Base-by-base conservation (phyloP, 2,888 invertebrate species). In the Theristus sp. region DNA sequence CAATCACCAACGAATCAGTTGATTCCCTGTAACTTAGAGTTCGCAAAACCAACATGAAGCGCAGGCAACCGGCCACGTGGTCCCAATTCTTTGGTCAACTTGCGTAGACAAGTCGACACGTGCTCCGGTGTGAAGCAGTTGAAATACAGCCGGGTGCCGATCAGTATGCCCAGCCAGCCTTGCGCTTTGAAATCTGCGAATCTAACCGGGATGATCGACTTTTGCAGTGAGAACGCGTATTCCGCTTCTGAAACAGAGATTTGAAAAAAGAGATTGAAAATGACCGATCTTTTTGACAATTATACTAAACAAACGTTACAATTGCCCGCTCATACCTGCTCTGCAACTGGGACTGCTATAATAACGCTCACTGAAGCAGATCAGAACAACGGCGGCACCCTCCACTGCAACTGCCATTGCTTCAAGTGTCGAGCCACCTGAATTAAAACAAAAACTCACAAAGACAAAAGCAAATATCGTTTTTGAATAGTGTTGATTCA, bases 101-200 rank as follows among this genome's bases (percentile, higher is more conserved):
- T 52, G 3, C 52, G 22, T 25, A 25, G 13, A 25, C 52, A 52
- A 22, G 3, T n/a, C 13, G 6, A 6, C 10, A 52, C 22, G 52
- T 52, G 13, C 3, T 25, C 25, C 3, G 22, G 3, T 25, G 22
- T 22, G 22, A 52, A 17, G n/a, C 22, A 52, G n/a, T 3, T 52
- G n/a, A 22, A 52, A 25, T n/a, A 52, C 6, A 52, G 3, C 3
- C 22, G 6, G 3, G n/a, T n/a, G 17, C n/a, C 58, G 38, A 58
- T 47, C 74, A 3, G 72, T 57, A 74, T 69, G 1, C 74, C 74
- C 47, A 75, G 67, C 75, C 75, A 75, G 24, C 75, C 75, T 61
- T 75, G 74, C 2, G 75, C 73, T 1, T 64, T 62, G 60, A 72
- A 75, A 2, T 64, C 46, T n/a, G 73, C 63, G 6, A 55, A 6